A percentile compares a stretch with the other conserved stretches of the same genome.
Evolutionary conservation across 2,888 invertebrate species (phyloP).

Genomic region (Notocelia uddmanniana): DNA sequence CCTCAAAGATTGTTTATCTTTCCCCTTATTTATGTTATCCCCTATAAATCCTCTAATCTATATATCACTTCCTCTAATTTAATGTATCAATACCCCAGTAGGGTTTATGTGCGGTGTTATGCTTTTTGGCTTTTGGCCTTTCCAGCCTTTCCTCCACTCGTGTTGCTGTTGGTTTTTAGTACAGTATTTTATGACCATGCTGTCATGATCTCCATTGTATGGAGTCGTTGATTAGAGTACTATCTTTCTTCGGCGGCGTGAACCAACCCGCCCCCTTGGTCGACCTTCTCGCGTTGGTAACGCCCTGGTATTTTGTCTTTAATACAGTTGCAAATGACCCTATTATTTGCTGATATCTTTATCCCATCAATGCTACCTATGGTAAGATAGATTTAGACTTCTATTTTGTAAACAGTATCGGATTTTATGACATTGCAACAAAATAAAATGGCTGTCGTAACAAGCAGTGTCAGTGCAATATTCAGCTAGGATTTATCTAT

Average conservation of each 20-base stretch:
- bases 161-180: neutral
- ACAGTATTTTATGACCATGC: conserved; percentile 1
- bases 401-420: neutral
- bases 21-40: too few relatives aligned
- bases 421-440: neutral
- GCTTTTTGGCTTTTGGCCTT: too few relatives aligned
- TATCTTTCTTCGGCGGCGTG: conserved; percentile 51
- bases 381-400: neutral
- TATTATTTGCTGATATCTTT: conserved; percentile 21
- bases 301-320: conserved; percentile 50
- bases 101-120: too few relatives aligned
- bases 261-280: conserved; percentile 53
- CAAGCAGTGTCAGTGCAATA: neutral
- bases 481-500: neutral
- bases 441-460: neutral
- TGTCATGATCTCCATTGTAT: neutral
- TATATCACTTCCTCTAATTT: too few relatives aligned
- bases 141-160: neutral
- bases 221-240: neutral
- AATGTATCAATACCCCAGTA: too few relatives aligned
- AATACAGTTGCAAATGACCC: conserved; percentile 27
- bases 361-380: conserved; percentile 6
- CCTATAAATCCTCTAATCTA: too few relatives aligned
- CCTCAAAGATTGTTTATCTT: too few relatives aligned
- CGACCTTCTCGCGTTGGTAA: conserved; percentile 54